Evolutionary conservation across 1,140 invertebrate genomes (phyloP), one percentile per base, ranked within the genome.

Genomic region (Chionoecetes opilio): DNA sequence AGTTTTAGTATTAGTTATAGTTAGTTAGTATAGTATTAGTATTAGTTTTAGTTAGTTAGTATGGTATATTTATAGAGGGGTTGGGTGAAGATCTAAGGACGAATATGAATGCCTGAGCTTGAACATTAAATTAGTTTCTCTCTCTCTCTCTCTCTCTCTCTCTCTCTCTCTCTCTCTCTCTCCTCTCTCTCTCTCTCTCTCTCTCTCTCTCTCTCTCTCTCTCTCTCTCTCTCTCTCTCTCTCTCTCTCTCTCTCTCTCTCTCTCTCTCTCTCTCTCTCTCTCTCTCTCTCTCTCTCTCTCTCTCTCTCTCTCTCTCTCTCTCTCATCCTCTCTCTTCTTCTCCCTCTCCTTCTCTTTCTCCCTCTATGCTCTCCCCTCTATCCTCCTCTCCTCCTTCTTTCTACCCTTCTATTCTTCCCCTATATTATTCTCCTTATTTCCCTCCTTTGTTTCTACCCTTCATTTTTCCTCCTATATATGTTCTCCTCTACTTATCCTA

Each of bases 91-190:
- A n/a, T n/a, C 38, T 41, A 41, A 6, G 3, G 38, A 6, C 14
- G 46, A 17, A 53, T 3, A 53, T 53, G 11, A 53, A 53, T 53
- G 46, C 21, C 38, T 41, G 38, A 41, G 5, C 14, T 41, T 6
- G 14, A 41, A 41, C 38, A 41, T 41, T 3, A 41, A 3, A 63
- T 6, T 26, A 14, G 17, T 63, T 26, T 63, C 5, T 63, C 53
- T 37, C 63, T 75, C 63, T 75, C 63, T 75, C 63, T 75, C 63
- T 75, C 63, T 75, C 63, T 75, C 63, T 75, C 63, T 75, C 63
- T 75, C 63, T 75, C 63, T 75, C 63, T 75, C 63, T 75, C 63
- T 75, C 63, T 75, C 63, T 75, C 63, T 75, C 63, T 75, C 63
- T 75, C 63, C 63, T 75, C 63, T 75, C 63, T 75, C 63, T 75